Conservation (phyloP, 2,888 invertebrate species). For the Aplocera efformata region DNA sequence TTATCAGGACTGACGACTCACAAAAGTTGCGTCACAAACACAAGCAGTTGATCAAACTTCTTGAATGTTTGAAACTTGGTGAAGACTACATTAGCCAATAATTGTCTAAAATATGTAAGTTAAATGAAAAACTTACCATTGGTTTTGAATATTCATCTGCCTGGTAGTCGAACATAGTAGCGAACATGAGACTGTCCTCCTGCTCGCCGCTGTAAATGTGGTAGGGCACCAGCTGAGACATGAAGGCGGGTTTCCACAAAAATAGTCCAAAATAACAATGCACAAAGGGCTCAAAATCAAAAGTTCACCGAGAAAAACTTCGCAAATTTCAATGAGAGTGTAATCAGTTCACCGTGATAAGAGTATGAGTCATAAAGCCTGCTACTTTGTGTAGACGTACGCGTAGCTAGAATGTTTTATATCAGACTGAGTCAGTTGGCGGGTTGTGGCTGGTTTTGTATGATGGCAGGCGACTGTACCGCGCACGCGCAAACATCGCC, state of each 20-base stretch:
- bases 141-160: constrained; percentile 70
- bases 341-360: constrained; percentile 66
- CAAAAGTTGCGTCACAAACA: neutral
- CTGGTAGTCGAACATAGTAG: constrained; percentile 78
- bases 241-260: constrained; percentile 70
- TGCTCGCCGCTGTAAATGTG: constrained; percentile 69
- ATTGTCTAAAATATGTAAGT: neutral
- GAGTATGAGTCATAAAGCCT: constrained; percentile 66
- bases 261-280: constrained; percentile 54
- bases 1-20: too few species aligned
- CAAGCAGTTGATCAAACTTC: constrained; percentile 31
- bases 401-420: constrained; percentile 72
- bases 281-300: constrained; percentile 43
- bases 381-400: constrained; percentile 58
- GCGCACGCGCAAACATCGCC: constrained; percentile 64
- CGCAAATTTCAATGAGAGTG: constrained; percentile 47
- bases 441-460: constrained; percentile 73
- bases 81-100: too few species aligned
- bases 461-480: constrained; percentile 49
- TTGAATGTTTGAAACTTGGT: constrained; percentile 47
- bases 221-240: constrained; percentile 84
- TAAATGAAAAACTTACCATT: constrained; percentile 52
- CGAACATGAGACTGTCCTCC: constrained; percentile 79
- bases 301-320: constrained; percentile 48
- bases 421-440: constrained; percentile 76